Base-by-base conservation (phyloP, 2,113 vertebrate genomes). In the Brienomyrus longianalis region DNA sequence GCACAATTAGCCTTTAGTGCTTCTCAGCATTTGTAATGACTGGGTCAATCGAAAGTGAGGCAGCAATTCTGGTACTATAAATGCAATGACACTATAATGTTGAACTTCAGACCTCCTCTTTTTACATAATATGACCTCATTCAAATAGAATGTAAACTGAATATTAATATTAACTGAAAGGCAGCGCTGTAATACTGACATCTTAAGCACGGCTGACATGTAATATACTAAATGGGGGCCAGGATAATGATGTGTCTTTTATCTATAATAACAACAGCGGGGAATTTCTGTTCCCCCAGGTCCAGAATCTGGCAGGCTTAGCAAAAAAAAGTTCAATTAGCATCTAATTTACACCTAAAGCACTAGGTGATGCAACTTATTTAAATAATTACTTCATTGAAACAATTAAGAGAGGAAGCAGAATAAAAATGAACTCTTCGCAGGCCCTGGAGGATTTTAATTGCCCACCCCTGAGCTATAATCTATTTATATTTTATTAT, bases 241-340 rank as follows among this genome's bases (percentile, higher is more conserved):
- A 47, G 43, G 21, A 48, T 84, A 43, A 47, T 48, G 21, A 48
- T 84, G 83, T 84, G 43, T 80, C 74, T 35, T 80, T 84, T 84
- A 84, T 48, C 83, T 48, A 84, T 84, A 84, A 84, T 43, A 45
- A 43, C 19, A 84, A 43, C 45, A 84, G 39, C 35, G 35, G 74
- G 74, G 74, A 39, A 39, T 39, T 80, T 80, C 35, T 43, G 35
- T 43, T 84, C 83, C 45, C 45, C 19, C 21, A 84, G 83, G 83
- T 45, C 83, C 83, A 84, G 39, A 84, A 84, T 47, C 83, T 48
- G 39, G 83, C 83, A 84, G 39, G 83, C 83, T 47, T 84, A 47
- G 39, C 39, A 84, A 84, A 84, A 62, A 59, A 45, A 23, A 84
- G 83, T 84, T 84, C 83, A 87, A 87, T 87, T 54, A 54, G 85